Evolutionary conservation across 2,888 invertebrate genomes (phyloP).

Genomic region (Leptinotarsa peninsularis): DNA sequence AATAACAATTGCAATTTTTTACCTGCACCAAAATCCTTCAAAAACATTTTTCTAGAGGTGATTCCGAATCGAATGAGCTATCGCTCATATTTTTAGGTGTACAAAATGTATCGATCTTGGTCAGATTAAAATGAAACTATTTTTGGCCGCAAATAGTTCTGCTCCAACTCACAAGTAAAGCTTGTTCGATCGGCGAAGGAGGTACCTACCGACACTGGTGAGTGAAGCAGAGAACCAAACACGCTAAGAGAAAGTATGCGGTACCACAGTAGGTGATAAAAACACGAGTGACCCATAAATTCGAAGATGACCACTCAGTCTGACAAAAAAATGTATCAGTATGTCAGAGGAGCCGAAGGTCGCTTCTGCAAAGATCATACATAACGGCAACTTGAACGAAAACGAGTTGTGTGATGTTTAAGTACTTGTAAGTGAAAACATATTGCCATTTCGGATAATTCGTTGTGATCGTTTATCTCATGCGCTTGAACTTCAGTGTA

Average conservation of each 20-base stretch:
- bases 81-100: not conserved
- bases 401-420: slow-evolving; percentile 35
- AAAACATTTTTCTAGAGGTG: no score
- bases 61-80: no score
- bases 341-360: slow-evolving; percentile 6
- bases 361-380: not conserved
- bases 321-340: slow-evolving; percentile 25
- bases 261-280: slow-evolving; percentile 6
- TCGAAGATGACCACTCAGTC: slow-evolving; percentile 17
- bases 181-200: not conserved
- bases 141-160: not conserved
- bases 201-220: not conserved
- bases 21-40: no score
- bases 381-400: slow-evolving; percentile 32
- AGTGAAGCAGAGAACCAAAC: slow-evolving; percentile 1
- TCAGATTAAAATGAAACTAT: not conserved
- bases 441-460: slow-evolving; percentile 31
- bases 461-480: slow-evolving; percentile 24
- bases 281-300: slow-evolving; percentile 11
- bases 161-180: slow-evolving; percentile 13
- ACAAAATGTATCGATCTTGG: no score
- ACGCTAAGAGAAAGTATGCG: slow-evolving; percentile 23
- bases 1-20: no score
- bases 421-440: slow-evolving; percentile 37
- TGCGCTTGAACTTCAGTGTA: not conserved